A percentile compares a stretch with the other conserved stretches of the same genome.
phyloP scores from a whole-genome alignment of 2,113 vertebrate genomes.

The Rhegmatorhina hoffmannsi region DNA sequence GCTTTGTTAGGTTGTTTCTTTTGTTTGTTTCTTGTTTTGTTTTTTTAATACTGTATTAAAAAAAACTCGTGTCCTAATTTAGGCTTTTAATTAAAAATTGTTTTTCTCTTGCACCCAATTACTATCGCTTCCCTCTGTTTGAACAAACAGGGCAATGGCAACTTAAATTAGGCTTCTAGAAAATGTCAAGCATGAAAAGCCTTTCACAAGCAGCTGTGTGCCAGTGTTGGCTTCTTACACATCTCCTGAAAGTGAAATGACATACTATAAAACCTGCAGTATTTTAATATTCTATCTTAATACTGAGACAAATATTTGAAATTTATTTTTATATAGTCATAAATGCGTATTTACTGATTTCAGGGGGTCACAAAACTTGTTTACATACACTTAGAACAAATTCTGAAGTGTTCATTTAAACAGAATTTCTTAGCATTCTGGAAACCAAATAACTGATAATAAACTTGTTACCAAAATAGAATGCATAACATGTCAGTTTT shows the following conservation, averaged over 20 bases:
- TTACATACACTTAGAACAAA: neutral
- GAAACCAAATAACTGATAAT: neutral
- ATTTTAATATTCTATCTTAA: neutral
- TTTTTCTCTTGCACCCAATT: neutral
- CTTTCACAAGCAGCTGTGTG: neutral
- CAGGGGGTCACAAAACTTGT: neutral
- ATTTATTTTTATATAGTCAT: neutral
- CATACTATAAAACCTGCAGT: neutral
- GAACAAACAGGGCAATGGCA: neutral
- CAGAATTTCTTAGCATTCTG: neutral
- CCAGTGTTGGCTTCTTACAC: neutral
- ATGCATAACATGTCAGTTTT: neutral
- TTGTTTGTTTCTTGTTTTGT: neutral
- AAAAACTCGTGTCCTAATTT: neutral
- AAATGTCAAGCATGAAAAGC: neutral
- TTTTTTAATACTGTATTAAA: neutral
- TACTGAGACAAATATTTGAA: neutral
- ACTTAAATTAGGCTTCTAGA: slow-evolving; percentile 1
- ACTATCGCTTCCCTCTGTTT: neutral
- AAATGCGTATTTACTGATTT: neutral
- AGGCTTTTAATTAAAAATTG: neutral
- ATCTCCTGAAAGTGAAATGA: neutral
- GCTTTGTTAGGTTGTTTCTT: neutral
- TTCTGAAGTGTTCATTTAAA: neutral
- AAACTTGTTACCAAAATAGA: neutral